These are phyloP conservation scores for Myiopsitta monachus DNA, from an alignment of 2,113 vertebrate genomes.

Conservation along the genomic window DNA sequence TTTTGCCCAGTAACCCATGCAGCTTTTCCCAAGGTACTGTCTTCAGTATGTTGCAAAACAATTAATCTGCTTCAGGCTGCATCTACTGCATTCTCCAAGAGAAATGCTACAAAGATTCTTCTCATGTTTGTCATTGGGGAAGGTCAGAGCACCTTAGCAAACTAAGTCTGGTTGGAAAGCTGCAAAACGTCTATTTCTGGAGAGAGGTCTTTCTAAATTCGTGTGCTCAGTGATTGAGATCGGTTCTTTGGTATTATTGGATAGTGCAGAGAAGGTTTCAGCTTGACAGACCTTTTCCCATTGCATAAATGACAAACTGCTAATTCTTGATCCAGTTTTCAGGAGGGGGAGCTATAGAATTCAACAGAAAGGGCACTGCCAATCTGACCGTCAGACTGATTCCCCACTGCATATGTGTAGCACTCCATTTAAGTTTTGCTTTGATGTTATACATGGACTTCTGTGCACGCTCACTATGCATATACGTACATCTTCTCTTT, in stretches of 20 bases:
- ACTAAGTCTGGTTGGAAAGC: neutral
- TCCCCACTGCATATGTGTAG: neutral
- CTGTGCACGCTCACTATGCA: neutral
- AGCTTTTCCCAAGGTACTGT: neutral
- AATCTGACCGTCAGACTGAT: neutral
- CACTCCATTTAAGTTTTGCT: neutral
- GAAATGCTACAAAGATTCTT: neutral
- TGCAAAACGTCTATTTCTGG: fast-evolving
- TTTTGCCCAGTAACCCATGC: neutral
- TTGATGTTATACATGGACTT: neutral
- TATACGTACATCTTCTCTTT: neutral
- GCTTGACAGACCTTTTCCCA: neutral
- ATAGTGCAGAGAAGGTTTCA: neutral
- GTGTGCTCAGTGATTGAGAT: neutral
- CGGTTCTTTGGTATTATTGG: neutral
- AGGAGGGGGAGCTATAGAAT: neutral
- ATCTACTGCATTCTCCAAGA: neutral
- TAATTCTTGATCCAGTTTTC: neutral
- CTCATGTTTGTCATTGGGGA: neutral
- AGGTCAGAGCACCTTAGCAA: neutral
- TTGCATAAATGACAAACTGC: neutral
- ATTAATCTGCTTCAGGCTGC: neutral
- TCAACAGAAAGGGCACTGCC: neutral
- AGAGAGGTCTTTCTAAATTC: neutral
- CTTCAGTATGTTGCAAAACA: neutral